Conservation (phyloP, 2,888 invertebrate genomes). For the Tigriopus californicus region DNA sequence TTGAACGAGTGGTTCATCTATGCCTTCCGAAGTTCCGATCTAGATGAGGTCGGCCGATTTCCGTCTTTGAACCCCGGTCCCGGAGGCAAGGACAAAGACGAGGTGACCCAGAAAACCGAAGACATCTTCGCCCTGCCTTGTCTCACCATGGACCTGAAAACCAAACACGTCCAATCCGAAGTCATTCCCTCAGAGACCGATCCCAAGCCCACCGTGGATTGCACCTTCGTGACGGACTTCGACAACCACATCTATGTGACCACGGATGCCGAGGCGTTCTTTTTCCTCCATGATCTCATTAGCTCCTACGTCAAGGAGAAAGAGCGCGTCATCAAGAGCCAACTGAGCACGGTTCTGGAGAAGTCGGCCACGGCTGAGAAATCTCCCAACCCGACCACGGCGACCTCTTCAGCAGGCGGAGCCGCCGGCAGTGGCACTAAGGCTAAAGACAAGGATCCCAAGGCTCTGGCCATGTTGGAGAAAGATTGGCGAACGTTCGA, state of each 20-base stretch:
- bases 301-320: slow-evolving; percentile 71
- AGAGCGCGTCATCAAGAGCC: slow-evolving; percentile 3
- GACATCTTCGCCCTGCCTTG: slow-evolving; percentile 92
- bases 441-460: slow-evolving; percentile 22
- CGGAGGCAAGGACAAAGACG: slow-evolving; percentile 19
- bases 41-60: slow-evolving; percentile 69
- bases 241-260: slow-evolving; percentile 96
- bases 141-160: slow-evolving; percentile 75
- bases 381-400: background rate
- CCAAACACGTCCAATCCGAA: slow-evolving; percentile 57
- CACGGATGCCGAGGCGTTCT: slow-evolving; percentile 92
- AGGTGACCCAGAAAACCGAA: slow-evolving; percentile 49
- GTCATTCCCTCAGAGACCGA: slow-evolving; percentile 20
- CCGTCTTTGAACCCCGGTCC: slow-evolving; percentile 41
- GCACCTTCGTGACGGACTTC: slow-evolving; percentile 95
- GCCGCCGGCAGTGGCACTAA: background rate
- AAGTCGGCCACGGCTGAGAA: background rate
- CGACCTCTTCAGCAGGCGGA: no score
- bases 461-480: slow-evolving; percentile 28
- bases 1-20: slow-evolving; percentile 92
- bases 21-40: slow-evolving; percentile 81
- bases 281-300: slow-evolving; percentile 90
- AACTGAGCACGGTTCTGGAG: background rate
- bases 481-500: slow-evolving; percentile 77
- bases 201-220: slow-evolving; percentile 66